Percentiles rank a stretch among this genome's conserved stretches.
These are phyloP conservation scores for Macrotis lagotis DNA, from an alignment of 2,113 vertebrate species.

Conservation along the genomic window DNA sequence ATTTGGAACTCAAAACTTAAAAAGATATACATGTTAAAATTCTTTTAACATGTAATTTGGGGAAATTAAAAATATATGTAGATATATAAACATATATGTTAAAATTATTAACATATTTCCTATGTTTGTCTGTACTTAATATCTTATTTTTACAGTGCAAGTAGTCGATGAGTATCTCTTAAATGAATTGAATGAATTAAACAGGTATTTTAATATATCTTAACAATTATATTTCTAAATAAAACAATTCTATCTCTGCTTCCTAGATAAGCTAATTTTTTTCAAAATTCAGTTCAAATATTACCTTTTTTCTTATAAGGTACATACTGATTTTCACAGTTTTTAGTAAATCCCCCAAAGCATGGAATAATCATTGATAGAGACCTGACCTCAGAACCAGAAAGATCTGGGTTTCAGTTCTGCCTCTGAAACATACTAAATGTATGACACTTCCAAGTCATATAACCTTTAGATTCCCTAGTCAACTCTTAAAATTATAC, in stretches of 20 bases:
- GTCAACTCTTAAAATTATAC: background rate
- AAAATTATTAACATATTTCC: background rate
- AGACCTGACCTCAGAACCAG: background rate
- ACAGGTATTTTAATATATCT: background rate
- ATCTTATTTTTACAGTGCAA: background rate
- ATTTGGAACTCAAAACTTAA: too few relatives aligned
- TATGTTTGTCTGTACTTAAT: background rate
- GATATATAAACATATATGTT: too few relatives aligned
- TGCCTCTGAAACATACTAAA: background rate
- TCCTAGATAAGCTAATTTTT: background rate
- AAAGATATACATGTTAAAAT: too few relatives aligned
- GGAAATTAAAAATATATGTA: too few relatives aligned
- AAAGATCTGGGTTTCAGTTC: background rate
- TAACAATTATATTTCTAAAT: background rate
- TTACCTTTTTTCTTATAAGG: background rate
- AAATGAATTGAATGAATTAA: background rate
- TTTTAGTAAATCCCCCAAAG: background rate
- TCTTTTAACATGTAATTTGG: too few relatives aligned
- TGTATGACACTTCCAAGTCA: background rate
- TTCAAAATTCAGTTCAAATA: background rate
- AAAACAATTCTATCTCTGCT: background rate
- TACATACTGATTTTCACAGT: background rate
- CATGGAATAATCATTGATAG: background rate
- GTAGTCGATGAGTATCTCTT: background rate
- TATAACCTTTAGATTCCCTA: background rate